Evolutionary conservation across 1,140 invertebrate species (phyloP), one percentile per base, ranked within the genome.

Genomic region (Dendroctonus ponderosae): DNA sequence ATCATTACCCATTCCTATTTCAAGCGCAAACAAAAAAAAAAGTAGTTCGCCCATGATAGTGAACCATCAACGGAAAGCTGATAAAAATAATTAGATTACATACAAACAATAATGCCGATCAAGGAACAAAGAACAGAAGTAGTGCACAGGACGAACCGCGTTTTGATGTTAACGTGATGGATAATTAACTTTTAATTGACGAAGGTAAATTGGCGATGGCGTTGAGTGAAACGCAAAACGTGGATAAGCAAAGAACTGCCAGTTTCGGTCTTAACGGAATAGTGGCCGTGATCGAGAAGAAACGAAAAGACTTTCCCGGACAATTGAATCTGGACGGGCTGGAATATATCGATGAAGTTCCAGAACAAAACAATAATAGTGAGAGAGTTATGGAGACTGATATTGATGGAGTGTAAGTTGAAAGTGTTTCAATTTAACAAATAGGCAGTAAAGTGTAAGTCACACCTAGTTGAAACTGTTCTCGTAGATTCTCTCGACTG

Each of bases 341-440:
- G 2, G 62, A 56, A 39, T 70, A 67, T 49, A 70, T 70, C 9
- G 69, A 70, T 40, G 69, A 67, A 7, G 58, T 61, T 5, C 9
- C 26, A 8, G 66, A 67, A 38, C 58, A 70, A 51, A 70, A 70
- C 49, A 67, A 70, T 41, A 68, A 68, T 57, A 56, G 46, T n/a
- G 68, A 57, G 5, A 54, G 9, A 67, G 40, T 64, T 7, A 14
- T 59, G 37, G 67, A 68, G 44, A 68, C 67, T 40, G 61, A 64
- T 15, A 15, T 68, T 6, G 67, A 68, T 59, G 15, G 61, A 63
- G 67, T 64, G 67, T 68, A 68, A 68, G 67, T 68, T 61, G 46
- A 8, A 8, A 51, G 7, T 26, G 26, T 26, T 26, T 26, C 26
- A 26, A 26, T 26, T 26, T 26, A 26, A 26, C 26, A 26, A 26